Evolutionary conservation across 2,797 vertebrate genomes (phyloP), one percentile per base, ranked within the genome.

Genomic region (Hyperoplus immaculatus): DNA sequence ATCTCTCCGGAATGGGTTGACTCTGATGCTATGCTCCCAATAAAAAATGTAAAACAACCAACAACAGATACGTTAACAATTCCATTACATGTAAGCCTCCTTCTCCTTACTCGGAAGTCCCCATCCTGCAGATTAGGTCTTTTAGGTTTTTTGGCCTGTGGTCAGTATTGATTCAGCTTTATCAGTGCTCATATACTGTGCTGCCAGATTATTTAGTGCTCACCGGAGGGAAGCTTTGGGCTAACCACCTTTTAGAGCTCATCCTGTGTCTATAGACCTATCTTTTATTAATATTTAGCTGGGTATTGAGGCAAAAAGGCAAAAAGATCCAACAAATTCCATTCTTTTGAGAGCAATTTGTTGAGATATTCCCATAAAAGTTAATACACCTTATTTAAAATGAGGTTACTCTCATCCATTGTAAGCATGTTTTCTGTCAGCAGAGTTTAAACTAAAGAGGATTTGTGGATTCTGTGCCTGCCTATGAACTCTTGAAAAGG

Each of bases 191-290:
- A 45, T 71, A 64, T 59, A 66, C n/a, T 59, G 51, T 4, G 7
- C 69, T 69, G 74, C 63, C 63, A 79, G 49, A 56, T 55, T 64
- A 83, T 83, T 75, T 82, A 57, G 42, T 64, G 70, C 18, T 68
- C 62, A 49, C 18, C 46, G 65, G 46, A 69, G 54, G 63, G 16
- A 67, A 46, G 38, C 21, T 76, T 29, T 38, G n/a, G 29, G 7
- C 46, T 42, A 8, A 72, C n/a, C 56, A 74, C 38, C 16, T 13
- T n/a, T 72, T 18, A 60, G 45, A 78, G 68, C 58, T 47, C 51
- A 63, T 47, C 61, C 69, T 59, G 53, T 10, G 50, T 6, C 1
- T 43, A 70, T n/a, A 36, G 21, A 0, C 65, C n/a, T 36, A 29
- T 51, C 9, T 72, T 71, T 67, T 74, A 60, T 68, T 69, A 46